phyloP scores from a whole-genome alignment of 2,797 vertebrate genomes.

The Sphaeramia orbicularis region DNA sequence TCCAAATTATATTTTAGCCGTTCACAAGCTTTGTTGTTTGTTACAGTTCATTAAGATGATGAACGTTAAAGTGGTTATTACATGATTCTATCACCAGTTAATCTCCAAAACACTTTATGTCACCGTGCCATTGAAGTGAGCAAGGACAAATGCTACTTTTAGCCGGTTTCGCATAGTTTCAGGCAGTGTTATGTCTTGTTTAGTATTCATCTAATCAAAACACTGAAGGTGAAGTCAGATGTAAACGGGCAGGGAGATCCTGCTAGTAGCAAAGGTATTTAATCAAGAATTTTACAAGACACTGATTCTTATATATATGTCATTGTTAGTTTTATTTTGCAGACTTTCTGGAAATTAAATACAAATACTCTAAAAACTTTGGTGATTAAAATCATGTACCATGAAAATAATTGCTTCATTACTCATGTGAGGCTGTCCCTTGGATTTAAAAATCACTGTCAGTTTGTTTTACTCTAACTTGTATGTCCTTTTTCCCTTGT shows the following conservation, averaged over 20 bases:
- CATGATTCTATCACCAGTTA: constrained; percentile 4
- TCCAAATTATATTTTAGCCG: too few relatives aligned
- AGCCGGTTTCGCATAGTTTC: constrained; percentile 15
- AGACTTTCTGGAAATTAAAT: background rate
- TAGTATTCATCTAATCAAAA: constrained; percentile 2
- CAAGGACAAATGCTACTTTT: constrained; percentile 23
- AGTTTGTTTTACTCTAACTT: background rate
- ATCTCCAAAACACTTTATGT: constrained; percentile 26
- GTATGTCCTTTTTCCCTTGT: constrained; percentile 20
- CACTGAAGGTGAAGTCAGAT: background rate
- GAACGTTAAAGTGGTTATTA: constrained; percentile 1
- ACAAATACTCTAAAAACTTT: background rate
- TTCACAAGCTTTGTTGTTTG: background rate
- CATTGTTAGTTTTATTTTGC: background rate
- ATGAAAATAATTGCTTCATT: too few relatives aligned
- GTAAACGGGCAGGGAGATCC: background rate
- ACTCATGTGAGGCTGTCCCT: too few relatives aligned
- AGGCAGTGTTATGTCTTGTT: background rate
- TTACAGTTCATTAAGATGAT: background rate
- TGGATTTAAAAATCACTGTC: too few relatives aligned
- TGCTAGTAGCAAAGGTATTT: background rate
- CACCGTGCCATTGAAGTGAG: constrained; percentile 45
- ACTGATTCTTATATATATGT: background rate
- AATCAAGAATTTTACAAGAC: background rate
- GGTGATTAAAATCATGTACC: background rate